Evolutionary conservation across 1,140 invertebrate species (phyloP), one percentile per base, ranked within the genome.

Genomic region (Hetaerina americana): DNA sequence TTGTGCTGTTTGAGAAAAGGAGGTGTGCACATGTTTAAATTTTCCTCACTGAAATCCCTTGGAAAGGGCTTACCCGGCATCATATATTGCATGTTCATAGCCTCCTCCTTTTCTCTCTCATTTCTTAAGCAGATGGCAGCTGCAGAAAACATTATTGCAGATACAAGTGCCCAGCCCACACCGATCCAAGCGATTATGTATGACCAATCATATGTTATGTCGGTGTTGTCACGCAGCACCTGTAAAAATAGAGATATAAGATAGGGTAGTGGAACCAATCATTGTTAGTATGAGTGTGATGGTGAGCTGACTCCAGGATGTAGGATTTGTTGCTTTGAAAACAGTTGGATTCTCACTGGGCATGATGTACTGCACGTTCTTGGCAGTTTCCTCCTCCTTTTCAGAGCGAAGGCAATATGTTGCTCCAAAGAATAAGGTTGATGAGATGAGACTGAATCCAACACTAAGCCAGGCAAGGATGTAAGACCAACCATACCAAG

Each of bases 1-100:
- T 22, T 57, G 40, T 26, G 27, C 67, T 26, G 67, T 26, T 26
- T 68, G 67, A 68, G 67, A 26, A 26, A 68, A 28, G 67, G 67
- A 26, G 67, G 25, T 28, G 25, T 26, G 67, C 27, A 26, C 27
- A 26, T 68, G 15, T 18, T 15, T 25, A 68, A 18, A 28, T 26
- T 28, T 6, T 28, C 67, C 24, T 28, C 18, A 24, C 67, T 68
- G n/a, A 75, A 75, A 77, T 78, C 77, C 78, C 77, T 78, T 76
- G 76, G 81, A 78, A 74, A 72, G 74, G 78, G 76, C 85, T 85
- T 90, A 96, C 94, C 93, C 82, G 94, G 95, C 95, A 97, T 96
- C 83, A 96, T 87, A 85, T 97, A 96, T 86, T 96, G 94, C 91
- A 96, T 93, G 86, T 96, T 96, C 86, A 95, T 91, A 80, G 93